phyloP scores from a whole-genome alignment of 2,113 vertebrate genomes.

The Pampusana beccarii region DNA sequence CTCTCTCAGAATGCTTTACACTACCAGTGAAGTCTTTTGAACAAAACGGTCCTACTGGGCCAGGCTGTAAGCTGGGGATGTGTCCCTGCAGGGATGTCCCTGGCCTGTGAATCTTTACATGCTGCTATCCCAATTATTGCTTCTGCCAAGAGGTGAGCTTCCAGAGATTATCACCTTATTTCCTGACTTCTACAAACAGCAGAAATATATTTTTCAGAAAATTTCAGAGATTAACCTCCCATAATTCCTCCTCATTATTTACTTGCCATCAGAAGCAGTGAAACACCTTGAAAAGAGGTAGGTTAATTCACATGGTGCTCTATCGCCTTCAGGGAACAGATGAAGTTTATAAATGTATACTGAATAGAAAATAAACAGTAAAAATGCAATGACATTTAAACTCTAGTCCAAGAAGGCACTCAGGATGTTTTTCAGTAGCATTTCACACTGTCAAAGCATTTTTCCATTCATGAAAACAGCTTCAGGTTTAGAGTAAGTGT shows the following conservation, averaged over 20 bases:
- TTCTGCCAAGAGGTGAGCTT: background rate
- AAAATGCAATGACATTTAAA: conserved; percentile 14
- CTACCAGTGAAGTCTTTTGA: background rate
- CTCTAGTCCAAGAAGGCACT: background rate
- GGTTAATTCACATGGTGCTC: background rate
- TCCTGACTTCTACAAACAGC: background rate
- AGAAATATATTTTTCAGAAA: background rate
- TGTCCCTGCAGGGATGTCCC: background rate
- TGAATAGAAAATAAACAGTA: background rate
- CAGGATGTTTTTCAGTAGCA: background rate
- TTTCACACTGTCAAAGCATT: background rate
- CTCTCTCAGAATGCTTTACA: background rate
- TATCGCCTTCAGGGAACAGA: conserved; percentile 1
- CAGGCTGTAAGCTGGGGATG: background rate
- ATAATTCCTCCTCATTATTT: conserved; percentile 32
- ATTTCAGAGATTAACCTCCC: background rate
- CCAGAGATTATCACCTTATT: background rate
- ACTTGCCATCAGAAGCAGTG: background rate
- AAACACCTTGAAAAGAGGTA: conserved; percentile 36
- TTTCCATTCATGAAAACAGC: background rate
- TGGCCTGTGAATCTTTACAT: background rate
- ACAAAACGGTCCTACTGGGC: background rate
- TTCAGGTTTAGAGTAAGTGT: background rate
- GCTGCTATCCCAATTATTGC: background rate
- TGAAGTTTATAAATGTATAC: conserved; percentile 41